Conservation (phyloP, 1,140 invertebrate genomes). For the Drosophila cardini region DNA sequence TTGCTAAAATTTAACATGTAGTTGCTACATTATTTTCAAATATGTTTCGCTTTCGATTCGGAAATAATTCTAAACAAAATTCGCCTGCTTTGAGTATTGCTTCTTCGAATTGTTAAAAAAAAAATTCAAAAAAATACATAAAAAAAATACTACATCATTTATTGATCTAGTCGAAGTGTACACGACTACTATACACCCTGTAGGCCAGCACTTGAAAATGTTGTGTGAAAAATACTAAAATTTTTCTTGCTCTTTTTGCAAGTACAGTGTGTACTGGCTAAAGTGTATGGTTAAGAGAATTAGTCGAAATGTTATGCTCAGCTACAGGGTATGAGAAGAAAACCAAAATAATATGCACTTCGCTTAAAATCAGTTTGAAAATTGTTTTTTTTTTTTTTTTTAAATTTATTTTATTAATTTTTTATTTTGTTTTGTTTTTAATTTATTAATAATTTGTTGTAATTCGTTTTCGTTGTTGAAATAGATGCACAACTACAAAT, state of each 20-base stretch:
- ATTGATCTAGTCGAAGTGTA: neutral
- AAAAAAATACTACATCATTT: neutral
- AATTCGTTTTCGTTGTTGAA: conserved; percentile 75
- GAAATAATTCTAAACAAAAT: conserved; percentile 12
- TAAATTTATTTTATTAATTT: too few species aligned
- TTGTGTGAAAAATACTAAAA: too few species aligned
- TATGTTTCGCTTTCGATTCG: conserved; percentile 57
- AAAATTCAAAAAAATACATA: conserved; percentile 7
- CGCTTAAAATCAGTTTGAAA: conserved; percentile 22
- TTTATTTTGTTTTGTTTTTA: conserved; percentile 22
- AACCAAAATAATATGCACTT: conserved; percentile 11
- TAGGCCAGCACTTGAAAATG: too few species aligned
- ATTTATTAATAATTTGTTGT: conserved; percentile 60
- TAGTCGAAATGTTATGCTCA: too few species aligned
- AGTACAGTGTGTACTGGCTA: too few species aligned
- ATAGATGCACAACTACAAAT: conserved; percentile 61
- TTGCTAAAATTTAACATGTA: conserved; percentile 80
- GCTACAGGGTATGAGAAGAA: conserved; percentile 11
- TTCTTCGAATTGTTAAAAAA: conserved; percentile 37
- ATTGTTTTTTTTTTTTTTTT: neutral
- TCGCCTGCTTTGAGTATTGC: conserved; percentile 50
- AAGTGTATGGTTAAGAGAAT: too few species aligned
- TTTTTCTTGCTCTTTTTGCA: too few species aligned
- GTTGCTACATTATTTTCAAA: conserved; percentile 76
- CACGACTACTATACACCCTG: neutral